phyloP scores from a whole-genome alignment of 2,888 invertebrate genomes.

The Ophraella communa region DNA sequence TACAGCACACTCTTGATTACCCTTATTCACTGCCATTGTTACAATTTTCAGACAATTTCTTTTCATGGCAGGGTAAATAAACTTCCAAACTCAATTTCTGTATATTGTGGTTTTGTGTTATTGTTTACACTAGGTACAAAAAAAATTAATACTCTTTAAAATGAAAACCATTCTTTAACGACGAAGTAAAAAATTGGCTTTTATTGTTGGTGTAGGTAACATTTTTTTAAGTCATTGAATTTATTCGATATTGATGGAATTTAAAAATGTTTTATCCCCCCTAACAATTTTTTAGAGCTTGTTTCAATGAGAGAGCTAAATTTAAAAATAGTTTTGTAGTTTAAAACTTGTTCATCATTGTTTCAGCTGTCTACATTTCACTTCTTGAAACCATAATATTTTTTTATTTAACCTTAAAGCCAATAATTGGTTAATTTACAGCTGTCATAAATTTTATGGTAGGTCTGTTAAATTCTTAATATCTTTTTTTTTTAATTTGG shows the following conservation, averaged over 20 bases:
- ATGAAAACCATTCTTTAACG: too few species aligned
- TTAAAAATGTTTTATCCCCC: too few species aligned
- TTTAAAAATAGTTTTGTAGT: too few species aligned
- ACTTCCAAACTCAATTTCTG: conserved; percentile 5
- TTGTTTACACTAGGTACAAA: conserved; percentile 3
- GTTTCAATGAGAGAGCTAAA: too few species aligned
- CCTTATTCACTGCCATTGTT: conserved; percentile 8
- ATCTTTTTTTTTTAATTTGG: neutral
- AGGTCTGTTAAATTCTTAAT: neutral
- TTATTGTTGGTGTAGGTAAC: neutral
- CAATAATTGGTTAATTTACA: neutral
- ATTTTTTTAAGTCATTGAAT: too few species aligned
- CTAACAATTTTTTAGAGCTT: too few species aligned
- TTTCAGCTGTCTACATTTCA: too few species aligned
- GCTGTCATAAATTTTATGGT: neutral
- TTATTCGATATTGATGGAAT: too few species aligned
- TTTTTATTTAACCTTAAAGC: neutral
- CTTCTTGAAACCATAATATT: too few species aligned
- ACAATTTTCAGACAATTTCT: neutral
- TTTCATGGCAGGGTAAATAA: conserved; percentile 1
- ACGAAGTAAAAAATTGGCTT: neutral
- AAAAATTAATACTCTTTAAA: too few species aligned
- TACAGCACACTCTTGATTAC: conserved; percentile 2
- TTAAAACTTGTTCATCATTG: too few species aligned
- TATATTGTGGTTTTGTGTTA: conserved; percentile 2